Evolutionary conservation across 2,113 vertebrate genomes (phyloP), one percentile per base, ranked within the genome.

Genomic region (Alethe castanea): DNA sequence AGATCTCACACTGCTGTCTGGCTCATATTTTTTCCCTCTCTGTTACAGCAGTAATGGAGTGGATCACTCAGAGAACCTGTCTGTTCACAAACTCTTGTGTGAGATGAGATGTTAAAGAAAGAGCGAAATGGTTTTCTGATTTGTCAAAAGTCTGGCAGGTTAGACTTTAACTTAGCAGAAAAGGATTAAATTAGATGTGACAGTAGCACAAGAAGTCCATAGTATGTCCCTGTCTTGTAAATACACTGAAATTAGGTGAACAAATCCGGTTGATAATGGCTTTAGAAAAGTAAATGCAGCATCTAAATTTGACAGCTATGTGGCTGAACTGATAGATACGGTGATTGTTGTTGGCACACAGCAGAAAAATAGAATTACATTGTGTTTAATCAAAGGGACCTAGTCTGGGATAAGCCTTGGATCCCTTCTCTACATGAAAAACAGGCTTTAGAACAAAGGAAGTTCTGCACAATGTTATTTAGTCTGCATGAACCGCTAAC

Each of bases 381-480:
- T 82, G 70, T 88, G 66, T 95, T 96, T 95, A 95, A 80, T 96
- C 92, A 95, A 85, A 85, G 71, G 11, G 74, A 92, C 67, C 42
- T 66, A 78, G 62, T 45, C 71, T 66, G 59, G 88, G 74, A 88
- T 94, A 96, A 97, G 72, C 76, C 54, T 92, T 80, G 79, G 76
- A 93, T 94, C 59, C 59, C 50, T 90, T 71, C 67, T 86, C 79
- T 36, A 77, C 50, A 59, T 83, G 82, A 93, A 86, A 94, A 97
- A 57, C 85, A 95, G 62, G 62, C 36, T 95, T 88, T 73, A 92
- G 71, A 95, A 80, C 79, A 96, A 90, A 96, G 95, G 95, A 97
- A 97, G 95, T 94, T 92, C 96, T 96, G 95, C 64, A 64, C 85
- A 94, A 82, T 92, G 95, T 97, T 95, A 95, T 91, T 96, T 95